A percentile compares a stretch with the other conserved stretches of the same genome.
These are phyloP conservation scores for Laspeyria flexula DNA, from an alignment of 2,888 invertebrate genomes.

Conservation along the genomic window DNA sequence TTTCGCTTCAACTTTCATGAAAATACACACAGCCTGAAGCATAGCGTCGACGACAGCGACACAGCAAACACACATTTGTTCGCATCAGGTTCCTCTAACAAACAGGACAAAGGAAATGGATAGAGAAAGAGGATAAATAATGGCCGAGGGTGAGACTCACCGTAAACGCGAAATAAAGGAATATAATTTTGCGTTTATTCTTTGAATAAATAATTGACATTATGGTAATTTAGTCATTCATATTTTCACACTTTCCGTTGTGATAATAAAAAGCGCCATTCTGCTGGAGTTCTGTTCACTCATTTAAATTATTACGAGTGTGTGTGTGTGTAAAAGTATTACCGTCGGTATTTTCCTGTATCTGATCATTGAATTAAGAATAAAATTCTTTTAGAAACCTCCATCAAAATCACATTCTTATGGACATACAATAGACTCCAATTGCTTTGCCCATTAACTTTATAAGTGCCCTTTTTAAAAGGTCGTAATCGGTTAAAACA, in stretches of 20 bases:
- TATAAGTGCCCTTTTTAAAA: no score
- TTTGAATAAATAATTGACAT: slow-evolving; percentile 43
- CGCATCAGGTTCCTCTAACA: slow-evolving; percentile 63
- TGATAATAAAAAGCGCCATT: slow-evolving; percentile 11
- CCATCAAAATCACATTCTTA: no score
- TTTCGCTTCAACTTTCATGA: slow-evolving; percentile 53
- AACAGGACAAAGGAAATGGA: slow-evolving; percentile 71
- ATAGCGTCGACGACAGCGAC: slow-evolving; percentile 53
- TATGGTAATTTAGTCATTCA: slow-evolving; percentile 40
- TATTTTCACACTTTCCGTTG: slow-evolving; percentile 33
- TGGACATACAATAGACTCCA: no score
- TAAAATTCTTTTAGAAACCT: no score
- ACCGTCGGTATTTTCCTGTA: neutral
- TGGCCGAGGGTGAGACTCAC: slow-evolving; percentile 49
- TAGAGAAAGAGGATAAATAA: slow-evolving; percentile 71
- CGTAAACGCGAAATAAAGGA: slow-evolving; percentile 51
- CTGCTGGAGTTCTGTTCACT: slow-evolving; percentile 4
- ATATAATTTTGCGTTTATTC: slow-evolving; percentile 44
- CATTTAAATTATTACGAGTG: neutral
- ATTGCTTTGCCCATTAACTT: no score
- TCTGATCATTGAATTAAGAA: neutral
- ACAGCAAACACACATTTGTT: slow-evolving; percentile 69
- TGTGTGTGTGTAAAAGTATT: neutral
- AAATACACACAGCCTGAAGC: slow-evolving; percentile 54
- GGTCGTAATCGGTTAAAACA: no score